Evolutionary conservation across 2,888 invertebrate genomes (phyloP).

Genomic region (Andrena camellia): DNA sequence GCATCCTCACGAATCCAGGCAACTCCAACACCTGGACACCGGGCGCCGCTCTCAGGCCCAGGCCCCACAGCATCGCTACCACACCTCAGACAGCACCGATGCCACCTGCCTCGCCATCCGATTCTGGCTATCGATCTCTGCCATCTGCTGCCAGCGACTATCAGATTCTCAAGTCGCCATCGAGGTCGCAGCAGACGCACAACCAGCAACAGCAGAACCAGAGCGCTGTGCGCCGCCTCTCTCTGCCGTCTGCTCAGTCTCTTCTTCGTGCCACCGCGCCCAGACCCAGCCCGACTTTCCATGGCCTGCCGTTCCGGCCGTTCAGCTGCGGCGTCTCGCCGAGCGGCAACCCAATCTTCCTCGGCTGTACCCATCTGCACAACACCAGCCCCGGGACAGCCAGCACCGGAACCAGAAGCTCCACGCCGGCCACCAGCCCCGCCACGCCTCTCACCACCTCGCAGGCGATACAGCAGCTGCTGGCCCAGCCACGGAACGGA

Average conservation of each 20-base stretch:
- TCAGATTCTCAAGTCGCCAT: constrained; percentile 87
- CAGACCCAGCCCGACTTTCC: constrained; percentile 89
- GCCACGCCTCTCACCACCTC: constrained; percentile 86
- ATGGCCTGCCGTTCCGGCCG: constrained; percentile 86
- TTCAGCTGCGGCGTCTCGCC: constrained; percentile 85
- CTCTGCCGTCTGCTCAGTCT: constrained; percentile 86
- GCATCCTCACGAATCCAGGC: constrained; percentile 78
- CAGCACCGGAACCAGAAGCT: constrained; percentile 75
- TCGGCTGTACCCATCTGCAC: constrained; percentile 86
- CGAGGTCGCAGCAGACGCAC: constrained; percentile 68
- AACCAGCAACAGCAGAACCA: constrained; percentile 86
- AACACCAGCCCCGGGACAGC: constrained; percentile 77
- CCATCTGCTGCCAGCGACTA: constrained; percentile 89
- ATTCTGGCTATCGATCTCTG: constrained; percentile 86
- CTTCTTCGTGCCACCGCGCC: constrained; percentile 86
- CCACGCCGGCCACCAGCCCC: constrained; percentile 81
- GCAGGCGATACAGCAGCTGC: constrained; percentile 89
- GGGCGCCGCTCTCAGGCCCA: constrained; percentile 75
- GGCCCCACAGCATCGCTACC: constrained; percentile 83
- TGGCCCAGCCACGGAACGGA: constrained; percentile 90
- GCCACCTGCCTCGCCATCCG: constrained; percentile 85
- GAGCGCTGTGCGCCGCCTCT: constrained; percentile 86
- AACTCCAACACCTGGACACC: constrained; percentile 82
- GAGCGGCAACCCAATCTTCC: constrained; percentile 85
- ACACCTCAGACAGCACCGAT: constrained; percentile 76